phyloP scores from a whole-genome alignment of 2,113 vertebrate genomes.

The Tauraco erythrolophus region DNA sequence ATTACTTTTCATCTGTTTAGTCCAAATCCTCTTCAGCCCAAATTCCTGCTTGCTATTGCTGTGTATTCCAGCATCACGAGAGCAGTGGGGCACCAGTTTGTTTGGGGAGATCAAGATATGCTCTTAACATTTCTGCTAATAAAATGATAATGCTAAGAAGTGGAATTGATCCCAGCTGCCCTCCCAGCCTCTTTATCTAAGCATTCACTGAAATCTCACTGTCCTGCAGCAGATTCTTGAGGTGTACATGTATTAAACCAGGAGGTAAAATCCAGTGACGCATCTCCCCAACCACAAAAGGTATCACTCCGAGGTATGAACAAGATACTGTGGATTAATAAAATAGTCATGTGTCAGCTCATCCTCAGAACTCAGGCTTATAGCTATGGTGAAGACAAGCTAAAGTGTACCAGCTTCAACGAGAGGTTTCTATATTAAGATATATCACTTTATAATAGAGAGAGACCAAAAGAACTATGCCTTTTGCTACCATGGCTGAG shows the following conservation, averaged over 20 bases:
- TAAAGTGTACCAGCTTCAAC: background rate
- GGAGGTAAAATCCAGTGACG: background rate
- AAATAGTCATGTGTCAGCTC: background rate
- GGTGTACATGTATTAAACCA: background rate
- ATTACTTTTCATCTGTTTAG: background rate
- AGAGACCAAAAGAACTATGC: background rate
- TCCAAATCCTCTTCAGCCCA: background rate
- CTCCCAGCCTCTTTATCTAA: background rate
- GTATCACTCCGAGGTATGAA: background rate
- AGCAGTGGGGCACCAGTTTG: background rate
- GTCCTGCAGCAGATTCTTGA: background rate
- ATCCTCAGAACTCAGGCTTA: background rate
- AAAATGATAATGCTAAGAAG: background rate
- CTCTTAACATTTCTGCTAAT: background rate
- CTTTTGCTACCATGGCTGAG: background rate
- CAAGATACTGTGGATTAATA: background rate
- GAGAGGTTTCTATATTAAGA: background rate
- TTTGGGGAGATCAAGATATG: background rate
- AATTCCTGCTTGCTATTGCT: background rate
- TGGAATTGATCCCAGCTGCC: background rate
- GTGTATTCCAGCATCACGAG: background rate
- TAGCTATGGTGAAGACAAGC: background rate
- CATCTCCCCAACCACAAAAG: background rate
- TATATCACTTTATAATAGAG: background rate
- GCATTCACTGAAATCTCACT: background rate